Evolutionary conservation across 2,888 invertebrate species (phyloP), one percentile per base, ranked within the genome.

Genomic region (Euzetes globulus): DNA sequence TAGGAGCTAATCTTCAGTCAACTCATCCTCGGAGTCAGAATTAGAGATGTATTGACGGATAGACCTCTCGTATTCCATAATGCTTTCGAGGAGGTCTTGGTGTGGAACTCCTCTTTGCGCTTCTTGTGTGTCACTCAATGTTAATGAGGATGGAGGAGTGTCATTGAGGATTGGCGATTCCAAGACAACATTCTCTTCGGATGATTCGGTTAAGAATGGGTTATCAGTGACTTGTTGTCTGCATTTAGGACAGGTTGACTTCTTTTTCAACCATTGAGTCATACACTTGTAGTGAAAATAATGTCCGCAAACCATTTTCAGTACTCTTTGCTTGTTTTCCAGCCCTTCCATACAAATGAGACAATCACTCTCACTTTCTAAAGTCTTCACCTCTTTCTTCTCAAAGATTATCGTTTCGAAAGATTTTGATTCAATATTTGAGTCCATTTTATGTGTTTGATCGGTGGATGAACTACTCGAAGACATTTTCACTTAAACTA

Each of bases 401-500:
- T n/a, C 15, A 4, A n/a, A 50, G 15, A 7, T 50, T 5, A 15
- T 7, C 6, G 15, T 50, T 15, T 15, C 15, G 15, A 50, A 15
- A 7, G 50, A 15, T 50, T 50, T 50, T 3, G 3, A 7, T n/a
- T 50, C 50, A 15, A 17, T 50, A 7, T 5, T 3, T n/a, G 4
- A 3, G n/a, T 4, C 15, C 13, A 3, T 50, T 15, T n/a, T 13
- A 15, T 50, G 5, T n/a, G 15, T 50, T 13, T 15, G 3, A n/a
- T 4, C 50, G 6, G 13, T 4, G 3, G 50, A 50, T 4, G 50
- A n/a, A 17, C 13, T 15, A 15, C 50, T 50, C n/a, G 50, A 50
- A 50, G 50, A 50, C 50, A 50, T n/a, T 50, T 50, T 50, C 50
- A 50, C n/a, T n/a, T n/a, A n/a, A n/a, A n/a, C n/a, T n/a, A n/a